Conservation (phyloP, 2,797 vertebrate species). For the Stomatorhinus walkeri region DNA sequence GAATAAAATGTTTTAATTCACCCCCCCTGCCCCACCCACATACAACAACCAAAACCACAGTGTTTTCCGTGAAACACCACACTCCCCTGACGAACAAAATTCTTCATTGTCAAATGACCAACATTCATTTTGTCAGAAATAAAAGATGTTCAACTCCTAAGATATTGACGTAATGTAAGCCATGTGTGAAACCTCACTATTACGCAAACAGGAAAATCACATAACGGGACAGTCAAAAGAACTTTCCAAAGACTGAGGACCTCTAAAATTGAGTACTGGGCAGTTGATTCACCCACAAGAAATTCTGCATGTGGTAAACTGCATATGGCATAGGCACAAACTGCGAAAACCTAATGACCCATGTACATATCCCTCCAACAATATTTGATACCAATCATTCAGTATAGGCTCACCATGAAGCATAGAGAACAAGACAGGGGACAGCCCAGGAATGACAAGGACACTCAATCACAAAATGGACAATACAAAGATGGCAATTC, state of each 20-base stretch:
- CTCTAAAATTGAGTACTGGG: not conserved
- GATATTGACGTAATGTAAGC: not conserved
- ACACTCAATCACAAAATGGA: not conserved
- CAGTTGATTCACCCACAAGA: not conserved
- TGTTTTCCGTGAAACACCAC: not conserved
- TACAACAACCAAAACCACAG: not conserved
- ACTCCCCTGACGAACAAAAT: not conserved
- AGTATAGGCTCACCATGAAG: not conserved
- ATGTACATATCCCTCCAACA: not conserved
- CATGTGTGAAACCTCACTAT: not conserved
- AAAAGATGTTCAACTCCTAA: not conserved
- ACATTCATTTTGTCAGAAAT: not conserved
- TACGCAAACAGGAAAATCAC: not conserved
- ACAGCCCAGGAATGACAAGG: not conserved
- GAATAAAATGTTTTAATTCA: not conserved
- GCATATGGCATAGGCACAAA: not conserved
- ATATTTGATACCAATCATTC: not conserved
- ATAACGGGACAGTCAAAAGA: not conserved
- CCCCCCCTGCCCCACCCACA: not conserved
- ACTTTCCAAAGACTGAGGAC: not conserved
- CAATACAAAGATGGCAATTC: not conserved
- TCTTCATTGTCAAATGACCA: not conserved
- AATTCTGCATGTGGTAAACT: not conserved
- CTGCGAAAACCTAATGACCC: not conserved
- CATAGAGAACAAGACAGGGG: not conserved